These are phyloP conservation scores for Vulpes lagopus DNA, from an alignment of 2,113 vertebrate genomes.

Conservation along the genomic window DNA sequence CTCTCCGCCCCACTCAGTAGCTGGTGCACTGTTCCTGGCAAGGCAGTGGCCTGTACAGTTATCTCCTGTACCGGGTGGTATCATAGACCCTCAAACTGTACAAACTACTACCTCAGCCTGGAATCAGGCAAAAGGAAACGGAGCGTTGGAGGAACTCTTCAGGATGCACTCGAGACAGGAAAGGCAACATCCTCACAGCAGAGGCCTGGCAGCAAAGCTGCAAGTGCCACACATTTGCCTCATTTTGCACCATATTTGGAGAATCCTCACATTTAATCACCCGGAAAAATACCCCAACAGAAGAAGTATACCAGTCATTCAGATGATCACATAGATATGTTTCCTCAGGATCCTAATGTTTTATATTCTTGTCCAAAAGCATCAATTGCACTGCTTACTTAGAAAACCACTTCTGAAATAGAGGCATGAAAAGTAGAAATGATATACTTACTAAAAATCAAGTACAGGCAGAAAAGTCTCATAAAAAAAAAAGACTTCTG, in stretches of 20 bases:
- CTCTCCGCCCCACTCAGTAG: conserved; percentile 80
- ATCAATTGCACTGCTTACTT: conserved; percentile 60
- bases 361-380: conserved; percentile 63
- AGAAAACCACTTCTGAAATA: conserved; percentile 71
- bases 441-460: conserved; percentile 66
- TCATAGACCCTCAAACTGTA: conserved; percentile 99
- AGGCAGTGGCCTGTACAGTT: conserved; percentile 99
- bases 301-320: conserved; percentile 71
- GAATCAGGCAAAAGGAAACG: conserved; percentile 89
- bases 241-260: conserved; percentile 34
- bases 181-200: conserved; percentile 61
- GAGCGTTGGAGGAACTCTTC: conserved; percentile 84
- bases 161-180: conserved; percentile 71
- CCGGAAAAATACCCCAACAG: conserved; percentile 73
- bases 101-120: conserved; percentile 99
- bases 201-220: conserved; percentile 60
- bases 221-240: conserved; percentile 62
- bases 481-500: background rate
- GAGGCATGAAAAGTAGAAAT: conserved; percentile 57
- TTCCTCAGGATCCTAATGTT: conserved; percentile 62
- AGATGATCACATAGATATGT: conserved; percentile 52
- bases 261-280: conserved; percentile 60
- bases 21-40: conserved; percentile 94
- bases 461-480: conserved; percentile 53
- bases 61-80: conserved; percentile 99